Percentiles rank a stretch among this genome's conserved stretches.
Evolutionary conservation across 2,797 vertebrate genomes (phyloP).

Genomic region (Nannoperca obscura): DNA sequence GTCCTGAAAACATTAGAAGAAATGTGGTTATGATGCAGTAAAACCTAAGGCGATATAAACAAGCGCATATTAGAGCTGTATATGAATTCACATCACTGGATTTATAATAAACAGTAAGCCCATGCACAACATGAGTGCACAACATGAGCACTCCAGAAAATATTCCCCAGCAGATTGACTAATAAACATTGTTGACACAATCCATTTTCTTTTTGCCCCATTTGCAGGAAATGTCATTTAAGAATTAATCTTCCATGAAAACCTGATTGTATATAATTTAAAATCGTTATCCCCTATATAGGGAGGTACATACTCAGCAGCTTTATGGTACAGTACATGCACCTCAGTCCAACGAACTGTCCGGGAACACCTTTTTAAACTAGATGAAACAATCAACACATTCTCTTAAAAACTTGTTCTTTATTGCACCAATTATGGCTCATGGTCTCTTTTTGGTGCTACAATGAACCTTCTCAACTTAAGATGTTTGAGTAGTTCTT

Average conservation of each 20-base stretch:
- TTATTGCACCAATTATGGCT: not conserved
- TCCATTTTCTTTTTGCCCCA: no score
- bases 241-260: not conserved
- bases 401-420: not conserved
- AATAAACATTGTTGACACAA: not conserved
- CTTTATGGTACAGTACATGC: no score
- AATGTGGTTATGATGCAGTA: not conserved
- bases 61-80: not conserved
- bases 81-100: not conserved
- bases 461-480: not conserved
- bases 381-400: not conserved
- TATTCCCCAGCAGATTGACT: not conserved
- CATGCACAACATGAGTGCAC: not conserved
- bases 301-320: not conserved
- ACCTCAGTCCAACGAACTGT: not conserved
- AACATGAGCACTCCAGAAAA: not conserved
- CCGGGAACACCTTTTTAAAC: not conserved
- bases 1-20: no score
- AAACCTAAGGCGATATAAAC: not conserved
- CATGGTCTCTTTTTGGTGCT: not conserved
- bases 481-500: conserved; percentile 1
- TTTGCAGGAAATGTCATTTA: not conserved
- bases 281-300: not conserved
- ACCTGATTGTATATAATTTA: not conserved
- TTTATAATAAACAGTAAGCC: not conserved